Base-by-base conservation (phyloP, 2,113 vertebrate species). In the Rhizomys pruinosus region DNA sequence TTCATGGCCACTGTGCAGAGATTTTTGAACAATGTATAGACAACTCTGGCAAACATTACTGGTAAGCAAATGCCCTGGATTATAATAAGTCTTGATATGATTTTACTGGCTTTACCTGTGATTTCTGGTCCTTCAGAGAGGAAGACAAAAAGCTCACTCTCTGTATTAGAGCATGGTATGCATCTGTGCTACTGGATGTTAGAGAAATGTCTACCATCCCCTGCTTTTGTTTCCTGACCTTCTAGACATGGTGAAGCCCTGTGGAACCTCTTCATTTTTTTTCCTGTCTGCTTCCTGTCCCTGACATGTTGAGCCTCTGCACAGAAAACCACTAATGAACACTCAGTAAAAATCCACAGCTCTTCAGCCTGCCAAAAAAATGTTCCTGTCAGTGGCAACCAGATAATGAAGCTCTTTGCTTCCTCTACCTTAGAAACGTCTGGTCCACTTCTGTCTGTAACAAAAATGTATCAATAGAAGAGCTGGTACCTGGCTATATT, bases 321-420 rank as follows among this genome's bases (percentile, higher is more conserved):
- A 42, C 23, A 55, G 86, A 92, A n/a, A 80, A 55, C 25, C 80
- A 92, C 61, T 79, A 77, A 89, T 42, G 69, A 87, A 88, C 78
- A 32, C 59, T 25, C 12, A 8, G 44, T 84, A 93, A 94, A 92
- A 94, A 73, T 17, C 63, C 68, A 82, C 74, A 93, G 74, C 80
- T 87, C 71, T 77, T 73, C 68, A 37, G 73, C 39, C n/a, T 19
- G 55, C 87, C 86, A 73, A 87, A 77, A 86, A 74, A 12, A 55
- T n/a, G 37, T 84, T 37, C 86, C 89, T 57, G 93, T 89, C 72
- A 5, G 44, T 77, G 89, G 87, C 94, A 94, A 63, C 61, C 66
- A 22, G 87, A 80, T 91, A 95, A 90, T 52, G 79, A 93, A 59
- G 55, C 34, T 89, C 78, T 94, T 73, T 93, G 63, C 84, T 92